phyloP scores from a whole-genome alignment of 2,888 invertebrate species.

The Pseudolycoriella hygida region DNA sequence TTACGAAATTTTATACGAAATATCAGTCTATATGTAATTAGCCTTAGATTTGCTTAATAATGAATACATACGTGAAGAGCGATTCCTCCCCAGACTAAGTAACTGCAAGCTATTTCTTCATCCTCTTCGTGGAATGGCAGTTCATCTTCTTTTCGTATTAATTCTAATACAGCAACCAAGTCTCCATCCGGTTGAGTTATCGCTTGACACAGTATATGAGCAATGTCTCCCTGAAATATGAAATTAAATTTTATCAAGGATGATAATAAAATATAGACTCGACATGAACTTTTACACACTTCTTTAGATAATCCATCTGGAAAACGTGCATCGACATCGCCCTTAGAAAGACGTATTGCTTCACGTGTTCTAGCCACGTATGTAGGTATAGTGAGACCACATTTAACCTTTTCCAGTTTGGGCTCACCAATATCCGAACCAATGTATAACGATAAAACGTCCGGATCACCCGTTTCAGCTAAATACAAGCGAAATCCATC shows the following conservation, averaged over 20 bases:
- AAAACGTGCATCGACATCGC: conserved; percentile 32
- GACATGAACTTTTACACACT: too few relatives aligned
- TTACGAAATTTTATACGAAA: too few relatives aligned
- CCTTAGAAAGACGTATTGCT: conserved; percentile 29
- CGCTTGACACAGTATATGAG: conserved; percentile 39
- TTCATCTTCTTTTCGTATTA: conserved; percentile 36
- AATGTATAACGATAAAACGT: conserved; percentile 24
- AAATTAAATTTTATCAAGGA: not conserved
- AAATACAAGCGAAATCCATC: conserved; percentile 46
- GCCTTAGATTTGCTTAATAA: too few relatives aligned
- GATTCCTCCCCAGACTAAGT: conserved; percentile 51
- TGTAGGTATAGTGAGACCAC: conserved; percentile 15
- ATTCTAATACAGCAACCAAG: conserved; percentile 46
- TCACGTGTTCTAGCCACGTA: conserved; percentile 31
- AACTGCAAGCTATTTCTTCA: conserved; percentile 46
- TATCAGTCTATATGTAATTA: too few relatives aligned
- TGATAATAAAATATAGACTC: not conserved
- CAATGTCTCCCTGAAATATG: not conserved
- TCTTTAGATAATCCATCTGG: conserved; percentile 29
- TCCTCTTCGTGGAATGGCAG: conserved; percentile 44
- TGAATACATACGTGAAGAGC: conserved; percentile 25
- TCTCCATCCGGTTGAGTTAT: conserved; percentile 43
- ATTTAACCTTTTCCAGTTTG: conserved; percentile 17
- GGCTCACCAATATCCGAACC: conserved; percentile 21
- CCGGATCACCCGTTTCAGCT: conserved; percentile 29